Conservation (phyloP, 2,797 vertebrate genomes). For the Sebastes steindachneri region DNA sequence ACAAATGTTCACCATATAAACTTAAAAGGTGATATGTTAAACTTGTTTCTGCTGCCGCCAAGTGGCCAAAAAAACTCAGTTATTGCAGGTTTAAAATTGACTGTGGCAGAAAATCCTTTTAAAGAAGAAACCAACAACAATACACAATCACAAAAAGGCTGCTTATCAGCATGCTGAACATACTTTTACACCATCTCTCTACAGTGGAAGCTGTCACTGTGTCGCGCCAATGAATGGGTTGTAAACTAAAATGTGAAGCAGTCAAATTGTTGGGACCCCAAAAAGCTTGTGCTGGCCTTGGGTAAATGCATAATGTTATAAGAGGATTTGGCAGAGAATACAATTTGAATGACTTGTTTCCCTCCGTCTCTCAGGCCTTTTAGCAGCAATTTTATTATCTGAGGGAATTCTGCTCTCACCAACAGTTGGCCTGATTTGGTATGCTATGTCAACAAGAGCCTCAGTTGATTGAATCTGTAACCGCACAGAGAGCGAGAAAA, state of each 20-base stretch:
- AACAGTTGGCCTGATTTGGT: constrained; percentile 59
- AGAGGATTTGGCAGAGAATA: constrained; percentile 65
- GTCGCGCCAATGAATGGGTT: constrained; percentile 12
- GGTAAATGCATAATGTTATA: constrained; percentile 56
- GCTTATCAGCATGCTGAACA: constrained; percentile 10
- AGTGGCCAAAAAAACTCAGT: neutral
- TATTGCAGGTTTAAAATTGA: neutral
- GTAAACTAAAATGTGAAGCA: constrained; percentile 53
- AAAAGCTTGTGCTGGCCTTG: constrained; percentile 48
- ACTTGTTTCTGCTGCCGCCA: neutral
- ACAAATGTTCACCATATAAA: neutral
- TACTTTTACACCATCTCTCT: neutral
- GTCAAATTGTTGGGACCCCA: constrained; percentile 33
- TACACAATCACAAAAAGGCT: neutral
- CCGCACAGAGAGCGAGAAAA: constrained; percentile 31
- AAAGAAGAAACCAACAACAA: constrained; percentile 2
- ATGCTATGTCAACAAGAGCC: constrained; percentile 60
- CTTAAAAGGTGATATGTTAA: neutral
- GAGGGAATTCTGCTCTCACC: constrained; percentile 47
- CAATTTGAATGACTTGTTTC: constrained; percentile 64
- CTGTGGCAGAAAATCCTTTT: constrained; percentile 3
- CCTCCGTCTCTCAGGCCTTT: constrained; percentile 43
- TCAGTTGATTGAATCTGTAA: constrained; percentile 61
- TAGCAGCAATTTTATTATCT: constrained; percentile 61
- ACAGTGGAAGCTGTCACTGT: constrained; percentile 9